A percentile compares a stretch with the other conserved stretches of the same genome.
Evolutionary conservation across 2,888 invertebrate genomes (phyloP).

Genomic region (Lasioglossum leucozonium): DNA sequence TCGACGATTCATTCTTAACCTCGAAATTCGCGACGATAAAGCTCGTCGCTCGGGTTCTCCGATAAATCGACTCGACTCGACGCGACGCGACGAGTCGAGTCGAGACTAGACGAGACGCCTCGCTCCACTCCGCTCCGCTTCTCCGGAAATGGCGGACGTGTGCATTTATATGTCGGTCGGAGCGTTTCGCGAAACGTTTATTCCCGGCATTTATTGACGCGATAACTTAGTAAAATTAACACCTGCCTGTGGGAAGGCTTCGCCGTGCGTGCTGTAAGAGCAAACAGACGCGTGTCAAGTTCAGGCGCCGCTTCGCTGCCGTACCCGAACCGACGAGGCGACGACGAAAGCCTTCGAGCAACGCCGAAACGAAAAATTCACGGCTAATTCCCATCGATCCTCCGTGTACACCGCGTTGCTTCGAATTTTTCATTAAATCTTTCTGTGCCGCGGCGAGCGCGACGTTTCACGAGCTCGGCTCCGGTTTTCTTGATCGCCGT

Average conservation of each 20-base stretch:
- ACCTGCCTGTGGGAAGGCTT: constrained; percentile 48
- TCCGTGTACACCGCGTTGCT: background rate
- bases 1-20: constrained; percentile 57
- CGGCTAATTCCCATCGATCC: background rate
- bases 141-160: constrained; percentile 63
- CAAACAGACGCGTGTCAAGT: constrained; percentile 47
- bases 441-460: background rate
- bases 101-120: background rate
- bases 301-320: constrained; percentile 20
- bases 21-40: constrained; percentile 61
- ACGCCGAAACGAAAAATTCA: background rate
- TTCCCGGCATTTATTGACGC: constrained; percentile 66
- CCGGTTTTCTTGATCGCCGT: background rate
- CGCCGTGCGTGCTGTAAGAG: constrained; percentile 25
- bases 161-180: constrained; percentile 44
- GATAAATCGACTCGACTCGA: constrained; percentile 56
- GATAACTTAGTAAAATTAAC: constrained; percentile 70
- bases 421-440: background rate
- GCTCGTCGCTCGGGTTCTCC: constrained; percentile 25
- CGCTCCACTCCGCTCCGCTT: constrained; percentile 13
- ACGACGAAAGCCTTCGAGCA: background rate
- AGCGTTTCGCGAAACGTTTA: constrained; percentile 51
- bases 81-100: background rate
- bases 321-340: background rate
- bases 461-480: background rate